These are phyloP conservation scores for Gonatopus flavifemur DNA, from an alignment of 1,140 invertebrate genomes.

Conservation along the genomic window DNA sequence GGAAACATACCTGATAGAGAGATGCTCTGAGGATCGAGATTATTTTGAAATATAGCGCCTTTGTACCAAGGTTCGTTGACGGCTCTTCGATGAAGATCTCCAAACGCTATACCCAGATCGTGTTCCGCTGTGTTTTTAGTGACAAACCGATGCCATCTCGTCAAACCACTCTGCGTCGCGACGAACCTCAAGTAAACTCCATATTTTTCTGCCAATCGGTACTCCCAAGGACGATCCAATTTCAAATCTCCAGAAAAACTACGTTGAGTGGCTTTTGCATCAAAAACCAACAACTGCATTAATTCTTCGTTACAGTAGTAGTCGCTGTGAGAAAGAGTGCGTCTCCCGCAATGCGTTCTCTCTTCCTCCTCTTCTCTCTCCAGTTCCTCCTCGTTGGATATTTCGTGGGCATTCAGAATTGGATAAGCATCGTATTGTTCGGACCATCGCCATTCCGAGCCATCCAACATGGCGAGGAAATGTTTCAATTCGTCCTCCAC, in stretches of 20 bases:
- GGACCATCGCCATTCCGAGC: constrained; percentile 62
- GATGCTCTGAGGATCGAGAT: constrained; percentile 67
- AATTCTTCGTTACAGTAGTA: constrained; percentile 85
- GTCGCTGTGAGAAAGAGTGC: constrained; percentile 66
- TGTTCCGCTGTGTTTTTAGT: not conserved
- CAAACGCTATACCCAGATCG: constrained; percentile 68
- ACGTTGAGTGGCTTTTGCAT: constrained; percentile 78
- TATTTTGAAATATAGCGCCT: constrained; percentile 83
- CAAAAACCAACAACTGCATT: constrained; percentile 82
- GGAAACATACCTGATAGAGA: constrained; percentile 42
- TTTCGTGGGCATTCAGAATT: constrained; percentile 1
- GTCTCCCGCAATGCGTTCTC: constrained; percentile 61
- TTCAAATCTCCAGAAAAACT: constrained; percentile 68
- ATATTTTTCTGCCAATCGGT: constrained; percentile 62
- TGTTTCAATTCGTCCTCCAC: constrained; percentile 75
- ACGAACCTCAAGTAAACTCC: constrained; percentile 77
- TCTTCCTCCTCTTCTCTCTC: constrained; percentile 13
- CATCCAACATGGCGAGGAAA: constrained; percentile 69
- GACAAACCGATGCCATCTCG: constrained; percentile 75
- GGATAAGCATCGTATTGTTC: constrained; percentile 56
- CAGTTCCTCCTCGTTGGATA: constrained; percentile 6
- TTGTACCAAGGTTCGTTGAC: constrained; percentile 93
- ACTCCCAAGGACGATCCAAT: constrained; percentile 54
- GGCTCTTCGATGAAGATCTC: constrained; percentile 73
- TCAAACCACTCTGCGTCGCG: constrained; percentile 85